Percentiles rank a stretch among this genome's conserved stretches.
These are phyloP conservation scores for Oceanodroma leucorhoa DNA, from an alignment of 2,797 vertebrate genomes.

Conservation along the genomic window DNA sequence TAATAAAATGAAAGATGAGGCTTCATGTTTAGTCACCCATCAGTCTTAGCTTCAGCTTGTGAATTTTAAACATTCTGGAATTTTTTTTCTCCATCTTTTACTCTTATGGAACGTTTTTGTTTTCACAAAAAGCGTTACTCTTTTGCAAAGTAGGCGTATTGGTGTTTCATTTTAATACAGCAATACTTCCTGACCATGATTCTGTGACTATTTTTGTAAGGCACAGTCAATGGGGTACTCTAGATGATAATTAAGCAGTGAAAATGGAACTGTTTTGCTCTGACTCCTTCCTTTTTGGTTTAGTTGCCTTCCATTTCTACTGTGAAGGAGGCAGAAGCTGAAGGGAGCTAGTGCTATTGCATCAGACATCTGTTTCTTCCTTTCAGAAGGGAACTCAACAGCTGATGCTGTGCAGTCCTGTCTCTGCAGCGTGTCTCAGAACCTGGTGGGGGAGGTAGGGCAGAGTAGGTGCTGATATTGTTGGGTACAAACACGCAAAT, in stretches of 20 bases:
- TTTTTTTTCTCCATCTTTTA: neutral
- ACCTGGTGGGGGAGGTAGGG: neutral
- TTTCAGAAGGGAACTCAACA: neutral
- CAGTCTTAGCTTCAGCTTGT: neutral
- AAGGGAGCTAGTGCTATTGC: neutral
- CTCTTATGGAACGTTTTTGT: neutral
- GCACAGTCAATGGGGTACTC: neutral
- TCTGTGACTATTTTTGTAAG: neutral
- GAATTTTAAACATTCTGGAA: neutral
- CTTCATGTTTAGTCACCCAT: neutral
- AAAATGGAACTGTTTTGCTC: neutral
- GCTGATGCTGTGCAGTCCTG: neutral
- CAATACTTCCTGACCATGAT: neutral
- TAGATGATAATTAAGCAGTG: neutral
- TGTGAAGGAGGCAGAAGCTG: neutral
- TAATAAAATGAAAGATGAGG: neutral
- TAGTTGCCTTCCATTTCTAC: neutral
- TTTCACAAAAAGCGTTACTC: neutral
- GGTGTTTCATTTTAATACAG: neutral
- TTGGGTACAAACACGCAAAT: fast-evolving
- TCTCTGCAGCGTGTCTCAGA: neutral
- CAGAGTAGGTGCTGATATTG: neutral
- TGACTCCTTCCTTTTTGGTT: neutral
- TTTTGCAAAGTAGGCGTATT: neutral
- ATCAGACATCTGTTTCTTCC: neutral